Evolutionary conservation across 2,797 vertebrate genomes (phyloP).

Genomic region (Phataginus tetradactyla): DNA sequence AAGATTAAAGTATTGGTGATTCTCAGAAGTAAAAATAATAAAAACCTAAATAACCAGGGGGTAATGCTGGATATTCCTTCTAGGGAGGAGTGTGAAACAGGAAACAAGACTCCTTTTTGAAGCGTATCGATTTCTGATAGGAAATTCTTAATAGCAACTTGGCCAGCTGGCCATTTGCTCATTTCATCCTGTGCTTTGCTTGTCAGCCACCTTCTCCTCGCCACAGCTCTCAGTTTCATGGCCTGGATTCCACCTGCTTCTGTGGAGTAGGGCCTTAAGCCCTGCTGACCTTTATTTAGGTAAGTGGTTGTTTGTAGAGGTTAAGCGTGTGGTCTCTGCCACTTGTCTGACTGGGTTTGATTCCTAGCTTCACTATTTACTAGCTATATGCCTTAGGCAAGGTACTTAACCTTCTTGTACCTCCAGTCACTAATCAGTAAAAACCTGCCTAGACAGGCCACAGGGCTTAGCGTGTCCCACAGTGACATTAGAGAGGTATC

Average conservation of each 20-base stretch:
- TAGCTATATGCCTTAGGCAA: neutral
- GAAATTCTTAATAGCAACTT: neutral
- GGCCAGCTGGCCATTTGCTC: neutral
- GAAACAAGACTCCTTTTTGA: neutral
- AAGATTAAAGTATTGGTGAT: constrained; percentile 16
- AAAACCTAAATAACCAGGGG: neutral
- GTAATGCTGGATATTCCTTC: neutral
- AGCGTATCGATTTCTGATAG: neutral
- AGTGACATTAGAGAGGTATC: neutral
- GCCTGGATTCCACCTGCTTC: neutral
- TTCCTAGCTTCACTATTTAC: neutral
- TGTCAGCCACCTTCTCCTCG: neutral
- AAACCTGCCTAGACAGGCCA: neutral
- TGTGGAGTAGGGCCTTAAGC: neutral
- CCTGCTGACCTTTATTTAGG: neutral
- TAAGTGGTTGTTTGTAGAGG: neutral
- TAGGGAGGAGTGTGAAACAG: neutral
- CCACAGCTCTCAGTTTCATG: neutral
- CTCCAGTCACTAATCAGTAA: neutral
- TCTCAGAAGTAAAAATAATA: constrained; percentile 27
- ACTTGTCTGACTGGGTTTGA: neutral
- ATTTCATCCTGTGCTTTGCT: neutral
- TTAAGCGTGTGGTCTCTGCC: neutral
- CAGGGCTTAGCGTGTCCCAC: neutral
- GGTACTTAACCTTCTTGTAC: neutral